These are phyloP conservation scores for Rhea pennata DNA, from an alignment of 2,113 vertebrate genomes.

Conservation along the genomic window DNA sequence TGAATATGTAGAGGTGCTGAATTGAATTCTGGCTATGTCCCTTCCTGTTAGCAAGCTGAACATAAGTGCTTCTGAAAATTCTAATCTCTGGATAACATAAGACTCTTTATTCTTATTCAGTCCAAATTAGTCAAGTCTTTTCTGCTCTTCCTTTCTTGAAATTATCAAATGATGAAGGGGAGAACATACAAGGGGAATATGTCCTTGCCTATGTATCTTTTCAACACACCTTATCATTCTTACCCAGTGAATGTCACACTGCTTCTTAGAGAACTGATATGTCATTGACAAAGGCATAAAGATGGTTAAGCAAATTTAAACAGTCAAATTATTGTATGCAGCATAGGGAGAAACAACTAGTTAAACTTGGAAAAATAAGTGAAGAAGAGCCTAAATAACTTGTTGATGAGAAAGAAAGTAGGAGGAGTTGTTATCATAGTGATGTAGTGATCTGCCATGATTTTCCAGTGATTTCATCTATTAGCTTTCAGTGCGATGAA, in stretches of 20 bases:
- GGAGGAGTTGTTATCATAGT: background rate
- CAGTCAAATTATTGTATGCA: background rate
- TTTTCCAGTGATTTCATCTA: background rate
- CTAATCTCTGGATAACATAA: background rate
- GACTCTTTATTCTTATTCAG: background rate
- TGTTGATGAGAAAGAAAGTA: background rate
- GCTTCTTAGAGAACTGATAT: background rate
- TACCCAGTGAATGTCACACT: background rate
- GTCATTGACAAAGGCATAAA: background rate
- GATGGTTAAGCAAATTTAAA: background rate
- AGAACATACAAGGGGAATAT: background rate
- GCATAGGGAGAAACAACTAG: background rate
- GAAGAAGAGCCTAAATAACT: background rate
- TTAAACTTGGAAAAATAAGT: background rate
- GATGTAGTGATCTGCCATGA: background rate
- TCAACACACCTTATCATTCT: background rate
- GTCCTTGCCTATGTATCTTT: background rate
- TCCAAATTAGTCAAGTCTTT: background rate
- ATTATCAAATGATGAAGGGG: background rate
- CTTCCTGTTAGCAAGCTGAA: background rate
- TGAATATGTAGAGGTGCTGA: background rate
- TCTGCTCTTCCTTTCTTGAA: background rate
- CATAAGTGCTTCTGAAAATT: background rate
- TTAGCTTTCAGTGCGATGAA: background rate
- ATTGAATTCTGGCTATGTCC: background rate